These are phyloP conservation scores for Clytia hemisphaerica DNA, from an alignment of 30 jellyfish, hydroid and myxozoan genomes.

Conservation along the genomic window DNA sequence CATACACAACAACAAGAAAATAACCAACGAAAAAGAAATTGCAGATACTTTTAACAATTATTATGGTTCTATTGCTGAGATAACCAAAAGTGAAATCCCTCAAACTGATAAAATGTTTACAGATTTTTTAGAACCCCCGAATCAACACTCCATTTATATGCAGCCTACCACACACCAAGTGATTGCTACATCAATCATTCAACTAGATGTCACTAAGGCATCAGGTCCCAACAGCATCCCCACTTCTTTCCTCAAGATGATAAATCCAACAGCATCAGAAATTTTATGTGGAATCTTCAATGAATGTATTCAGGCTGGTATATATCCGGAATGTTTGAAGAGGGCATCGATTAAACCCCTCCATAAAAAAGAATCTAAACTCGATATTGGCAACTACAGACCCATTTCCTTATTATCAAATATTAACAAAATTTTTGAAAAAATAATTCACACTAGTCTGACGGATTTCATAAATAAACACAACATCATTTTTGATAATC, in stretches of 20 bases:
- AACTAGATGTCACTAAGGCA: constrained; percentile 1
- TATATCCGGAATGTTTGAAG: constrained; percentile 23
- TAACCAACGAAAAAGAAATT: constrained; percentile 21
- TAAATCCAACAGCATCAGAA: constrained; percentile 19
- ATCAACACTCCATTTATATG: constrained; percentile 21
- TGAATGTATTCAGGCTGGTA: constrained; percentile 29
- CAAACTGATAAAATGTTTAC: constrained; percentile 29
- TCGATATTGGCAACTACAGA: neutral
- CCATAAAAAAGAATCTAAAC: neutral
- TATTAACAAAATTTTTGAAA: constrained; percentile 21
- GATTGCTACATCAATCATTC: neutral
- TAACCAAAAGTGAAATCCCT: constrained; percentile 8
- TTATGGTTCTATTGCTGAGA: constrained; percentile 32
- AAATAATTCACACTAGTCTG: constrained; percentile 10
- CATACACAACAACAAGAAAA: constrained; percentile 14
- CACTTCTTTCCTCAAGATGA: constrained; percentile 16
- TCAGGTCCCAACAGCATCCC: constrained; percentile 40
- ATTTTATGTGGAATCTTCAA: constrained; percentile 25
- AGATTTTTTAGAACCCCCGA: constrained; percentile 42
- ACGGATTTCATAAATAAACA: constrained; percentile 10
- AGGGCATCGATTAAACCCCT: neutral
- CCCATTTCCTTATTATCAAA: constrained; percentile 16
- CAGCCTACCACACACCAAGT: constrained; percentile 33
- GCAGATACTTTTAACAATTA: constrained; percentile 41
- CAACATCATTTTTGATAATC: constrained; percentile 10